These are phyloP conservation scores for Oophaga pumilio DNA, from an alignment of 2,113 vertebrate genomes.

Conservation along the genomic window DNA sequence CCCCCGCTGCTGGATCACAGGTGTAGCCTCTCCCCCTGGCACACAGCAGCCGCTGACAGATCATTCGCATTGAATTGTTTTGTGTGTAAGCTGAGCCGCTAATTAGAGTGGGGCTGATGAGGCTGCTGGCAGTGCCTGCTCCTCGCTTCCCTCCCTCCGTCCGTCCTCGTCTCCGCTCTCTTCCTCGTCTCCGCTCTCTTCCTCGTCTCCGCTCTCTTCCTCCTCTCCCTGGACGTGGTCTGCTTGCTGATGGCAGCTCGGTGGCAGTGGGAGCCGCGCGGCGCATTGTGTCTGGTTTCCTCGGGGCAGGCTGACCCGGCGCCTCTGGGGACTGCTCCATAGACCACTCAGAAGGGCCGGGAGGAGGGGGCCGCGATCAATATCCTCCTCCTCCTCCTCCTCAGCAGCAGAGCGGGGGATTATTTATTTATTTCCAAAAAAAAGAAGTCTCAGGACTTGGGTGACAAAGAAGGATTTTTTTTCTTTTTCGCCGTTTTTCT, in stretches of 20 bases:
- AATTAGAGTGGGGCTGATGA: constrained; percentile 96
- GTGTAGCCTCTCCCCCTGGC: constrained; percentile 84
- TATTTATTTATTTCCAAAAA: constrained; percentile 65
- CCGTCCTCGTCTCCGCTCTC: too few species aligned
- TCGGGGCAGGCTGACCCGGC: constrained; percentile 97
- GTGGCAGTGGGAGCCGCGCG: constrained; percentile 91
- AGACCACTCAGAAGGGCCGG: constrained; percentile 93
- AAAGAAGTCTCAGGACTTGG: constrained; percentile 83
- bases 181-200: too few species aligned
- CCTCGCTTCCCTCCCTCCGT: constrained; percentile 59
- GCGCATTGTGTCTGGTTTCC: constrained; percentile 98
- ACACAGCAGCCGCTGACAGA: constrained; percentile 84
- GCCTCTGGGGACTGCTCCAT: constrained; percentile 97
- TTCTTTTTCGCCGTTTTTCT: constrained; percentile 44
- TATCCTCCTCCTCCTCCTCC: constrained; percentile 64
- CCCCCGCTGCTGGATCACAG: too few species aligned
- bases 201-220: too few species aligned
- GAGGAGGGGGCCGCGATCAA: constrained; percentile 73
- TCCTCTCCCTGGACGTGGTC: constrained; percentile 81
- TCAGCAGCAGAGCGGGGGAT: constrained; percentile 61
- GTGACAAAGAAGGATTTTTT: constrained; percentile 81
- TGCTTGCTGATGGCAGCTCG: constrained; percentile 87
- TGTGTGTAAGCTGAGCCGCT: constrained; percentile 90
- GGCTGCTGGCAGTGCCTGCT: constrained; percentile 80
- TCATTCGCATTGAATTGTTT: constrained; percentile 90